These are phyloP conservation scores for Calameuta idolon DNA, from an alignment of 2,888 invertebrate species.

Conservation along the genomic window DNA sequence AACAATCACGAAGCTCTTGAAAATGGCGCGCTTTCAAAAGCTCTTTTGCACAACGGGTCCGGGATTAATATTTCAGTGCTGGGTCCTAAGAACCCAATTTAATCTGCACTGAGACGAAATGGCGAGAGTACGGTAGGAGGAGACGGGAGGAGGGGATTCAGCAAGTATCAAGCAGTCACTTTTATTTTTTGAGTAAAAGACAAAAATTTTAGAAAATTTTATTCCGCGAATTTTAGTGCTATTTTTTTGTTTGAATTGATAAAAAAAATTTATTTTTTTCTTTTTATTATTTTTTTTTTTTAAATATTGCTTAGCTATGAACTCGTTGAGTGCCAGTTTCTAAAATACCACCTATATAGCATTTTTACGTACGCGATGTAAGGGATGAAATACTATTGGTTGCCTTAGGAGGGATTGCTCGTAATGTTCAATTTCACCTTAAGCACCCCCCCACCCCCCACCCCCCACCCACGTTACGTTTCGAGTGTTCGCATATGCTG, in stretches of 20 bases:
- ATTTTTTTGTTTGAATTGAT: too few species aligned
- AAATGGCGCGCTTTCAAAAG: slow-evolving; percentile 54
- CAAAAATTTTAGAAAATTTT: neutral
- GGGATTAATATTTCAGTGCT: slow-evolving; percentile 60
- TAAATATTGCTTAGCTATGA: neutral
- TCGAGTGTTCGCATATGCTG: slow-evolving; percentile 27
- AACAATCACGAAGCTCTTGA: slow-evolving; percentile 59
- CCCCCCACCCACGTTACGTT: neutral
- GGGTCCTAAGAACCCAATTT: slow-evolving; percentile 57
- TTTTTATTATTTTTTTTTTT: neutral
- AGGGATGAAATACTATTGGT: neutral
- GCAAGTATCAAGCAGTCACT: neutral
- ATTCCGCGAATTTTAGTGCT: too few species aligned
- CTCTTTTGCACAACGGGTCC: slow-evolving; percentile 41
- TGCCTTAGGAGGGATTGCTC: neutral
- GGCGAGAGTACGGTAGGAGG: neutral
- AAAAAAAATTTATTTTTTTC: neutral
- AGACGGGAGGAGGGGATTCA: neutral
- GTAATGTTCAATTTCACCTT: neutral
- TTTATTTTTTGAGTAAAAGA: neutral
- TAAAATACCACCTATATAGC: neutral
- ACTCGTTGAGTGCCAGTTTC: neutral
- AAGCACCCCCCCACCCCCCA: neutral
- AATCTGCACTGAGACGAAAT: slow-evolving; percentile 42
- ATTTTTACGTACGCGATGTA: neutral